A percentile compares a stretch with the other conserved stretches of the same genome.
phyloP scores from a whole-genome alignment of 2,113 vertebrate species.

The Tinamus guttatus region DNA sequence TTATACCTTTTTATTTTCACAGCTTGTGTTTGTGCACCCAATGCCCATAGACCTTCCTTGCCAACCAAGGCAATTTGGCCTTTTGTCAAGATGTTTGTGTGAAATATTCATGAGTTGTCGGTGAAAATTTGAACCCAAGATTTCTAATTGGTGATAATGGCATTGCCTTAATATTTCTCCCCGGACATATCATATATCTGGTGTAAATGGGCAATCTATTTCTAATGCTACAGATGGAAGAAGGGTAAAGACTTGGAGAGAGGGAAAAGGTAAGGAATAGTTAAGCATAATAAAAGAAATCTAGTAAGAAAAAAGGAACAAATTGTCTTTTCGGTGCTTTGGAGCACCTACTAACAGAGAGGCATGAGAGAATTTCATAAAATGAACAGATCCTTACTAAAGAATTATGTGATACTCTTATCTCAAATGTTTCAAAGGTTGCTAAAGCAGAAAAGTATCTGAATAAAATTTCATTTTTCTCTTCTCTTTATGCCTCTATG shows the following conservation, averaged over 20 bases:
- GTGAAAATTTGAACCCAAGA: constrained; percentile 2
- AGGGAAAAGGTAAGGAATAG: background rate
- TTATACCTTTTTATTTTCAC: constrained; percentile 66
- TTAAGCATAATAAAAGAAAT: background rate
- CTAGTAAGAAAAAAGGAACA: background rate
- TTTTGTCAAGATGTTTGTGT: constrained; percentile 22
- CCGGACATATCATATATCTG: background rate
- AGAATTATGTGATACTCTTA: background rate
- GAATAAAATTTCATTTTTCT: background rate
- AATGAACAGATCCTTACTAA: background rate
- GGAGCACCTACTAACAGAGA: background rate
- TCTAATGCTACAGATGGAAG: background rate
- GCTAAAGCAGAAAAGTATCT: constrained; percentile 1
- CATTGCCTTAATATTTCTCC: background rate
- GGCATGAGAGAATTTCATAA: background rate
- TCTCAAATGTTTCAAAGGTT: background rate
- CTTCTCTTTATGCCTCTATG: background rate
- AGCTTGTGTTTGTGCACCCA: constrained; percentile 62
- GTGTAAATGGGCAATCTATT: background rate
- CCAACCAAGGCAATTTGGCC: constrained; percentile 55
- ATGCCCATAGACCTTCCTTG: constrained; percentile 29
- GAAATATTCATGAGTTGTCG: constrained; percentile 52
- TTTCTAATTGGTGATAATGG: background rate
- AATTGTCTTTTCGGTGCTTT: background rate
- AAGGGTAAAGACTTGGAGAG: background rate